Conservation (phyloP, 37 sponge, comb jelly and placozoan genomes). For the Mnemiopsis leidyi region DNA sequence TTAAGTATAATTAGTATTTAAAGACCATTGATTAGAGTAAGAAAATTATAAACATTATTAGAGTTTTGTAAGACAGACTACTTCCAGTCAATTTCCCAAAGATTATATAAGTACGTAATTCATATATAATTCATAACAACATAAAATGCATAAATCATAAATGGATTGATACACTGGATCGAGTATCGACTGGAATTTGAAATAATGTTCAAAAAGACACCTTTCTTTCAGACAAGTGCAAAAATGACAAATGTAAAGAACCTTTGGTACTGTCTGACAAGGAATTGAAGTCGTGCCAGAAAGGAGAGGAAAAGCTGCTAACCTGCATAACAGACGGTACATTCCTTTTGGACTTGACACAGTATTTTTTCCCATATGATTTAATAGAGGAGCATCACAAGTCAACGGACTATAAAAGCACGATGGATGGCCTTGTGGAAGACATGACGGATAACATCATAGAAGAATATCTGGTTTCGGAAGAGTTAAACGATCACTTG, state of each 20-base stretch:
- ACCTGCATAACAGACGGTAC: background rate
- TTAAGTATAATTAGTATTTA: too few relatives aligned
- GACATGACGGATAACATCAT: background rate
- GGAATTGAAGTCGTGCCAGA: constrained; percentile 18
- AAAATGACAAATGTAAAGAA: too few relatives aligned
- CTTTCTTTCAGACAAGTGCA: too few relatives aligned
- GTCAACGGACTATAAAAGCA: constrained; percentile 45
- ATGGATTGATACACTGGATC: too few relatives aligned
- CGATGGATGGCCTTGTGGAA: background rate
- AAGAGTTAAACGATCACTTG: background rate
- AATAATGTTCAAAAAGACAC: too few relatives aligned
- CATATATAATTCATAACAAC: background rate
- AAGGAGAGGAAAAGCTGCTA: background rate
- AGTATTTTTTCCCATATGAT: constrained; percentile 17
- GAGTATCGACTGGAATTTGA: too few relatives aligned
- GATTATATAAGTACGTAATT: too few relatives aligned
- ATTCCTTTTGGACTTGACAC: background rate
- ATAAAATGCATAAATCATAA: too few relatives aligned
- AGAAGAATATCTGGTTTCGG: constrained; percentile 4
- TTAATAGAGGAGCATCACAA: background rate
- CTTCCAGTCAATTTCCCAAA: too few relatives aligned
- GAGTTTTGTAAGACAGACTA: too few relatives aligned
- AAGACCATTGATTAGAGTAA: too few relatives aligned
- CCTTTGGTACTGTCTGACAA: background rate
- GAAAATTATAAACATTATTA: too few relatives aligned